These are phyloP conservation scores for Onychomys arenicola DNA, from an alignment of 2,797 vertebrate genomes.

Conservation along the genomic window DNA sequence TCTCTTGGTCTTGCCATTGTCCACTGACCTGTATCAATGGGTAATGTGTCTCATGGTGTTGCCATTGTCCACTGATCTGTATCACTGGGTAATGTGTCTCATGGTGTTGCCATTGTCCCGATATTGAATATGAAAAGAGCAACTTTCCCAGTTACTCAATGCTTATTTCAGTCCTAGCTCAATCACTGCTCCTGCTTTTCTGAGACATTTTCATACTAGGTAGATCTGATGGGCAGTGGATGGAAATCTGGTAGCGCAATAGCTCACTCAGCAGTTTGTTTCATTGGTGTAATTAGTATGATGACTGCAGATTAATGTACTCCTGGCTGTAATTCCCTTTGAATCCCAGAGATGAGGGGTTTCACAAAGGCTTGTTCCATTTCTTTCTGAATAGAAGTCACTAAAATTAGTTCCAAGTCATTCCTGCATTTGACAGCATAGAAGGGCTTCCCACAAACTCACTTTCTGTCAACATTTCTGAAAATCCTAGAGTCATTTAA, in stretches of 20 bases:
- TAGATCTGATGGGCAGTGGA: not conserved
- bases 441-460: not conserved
- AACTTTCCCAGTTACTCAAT: conserved; percentile 1
- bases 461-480: conserved; percentile 53
- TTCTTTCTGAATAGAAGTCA: conserved; percentile 67
- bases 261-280: conserved; percentile 6
- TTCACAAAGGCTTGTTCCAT: conserved; percentile 65
- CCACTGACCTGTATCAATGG: not conserved
- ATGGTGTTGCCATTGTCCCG: not conserved
- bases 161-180: not conserved
- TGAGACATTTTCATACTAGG: conserved; percentile 54
- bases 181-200: conserved; percentile 42
- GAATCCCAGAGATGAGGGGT: conserved; percentile 34
- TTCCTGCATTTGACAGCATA: conserved; percentile 63
- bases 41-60: not conserved
- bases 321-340: conserved; percentile 21
- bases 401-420: conserved; percentile 70
- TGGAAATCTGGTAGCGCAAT: conserved; percentile 38
- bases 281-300: conserved; percentile 38
- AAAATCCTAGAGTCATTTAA: conserved; percentile 60
- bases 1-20: not conserved
- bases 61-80: too few relatives aligned
- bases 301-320: conserved; percentile 62
- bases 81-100: not conserved
- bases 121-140: not conserved